phyloP scores from a whole-genome alignment of 1,140 invertebrate genomes.

The Batillaria attramentaria region DNA sequence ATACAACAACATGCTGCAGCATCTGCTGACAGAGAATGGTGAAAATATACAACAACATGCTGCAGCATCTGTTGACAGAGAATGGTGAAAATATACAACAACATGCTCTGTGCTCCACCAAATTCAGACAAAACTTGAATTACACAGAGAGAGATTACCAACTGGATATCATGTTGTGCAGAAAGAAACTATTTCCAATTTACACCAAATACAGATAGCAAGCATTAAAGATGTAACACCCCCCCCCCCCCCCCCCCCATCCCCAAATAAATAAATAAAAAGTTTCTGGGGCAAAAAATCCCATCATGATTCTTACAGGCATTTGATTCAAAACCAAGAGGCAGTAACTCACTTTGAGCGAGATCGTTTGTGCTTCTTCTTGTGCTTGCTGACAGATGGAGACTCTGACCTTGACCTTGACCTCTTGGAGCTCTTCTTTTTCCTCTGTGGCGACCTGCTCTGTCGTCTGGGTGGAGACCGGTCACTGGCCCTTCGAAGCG shows the following conservation, averaged over 20 bases:
- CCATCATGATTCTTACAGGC: background rate
- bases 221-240: background rate
- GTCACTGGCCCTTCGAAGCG: background rate
- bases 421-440: conserved; percentile 29
- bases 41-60: no score
- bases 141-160: no score
- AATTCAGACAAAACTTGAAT: no score
- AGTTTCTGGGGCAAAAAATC: no score
- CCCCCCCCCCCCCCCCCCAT: background rate
- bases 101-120: no score
- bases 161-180: background rate
- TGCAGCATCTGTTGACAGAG: no score
- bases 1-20: no score
- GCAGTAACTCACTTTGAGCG: conserved; percentile 22
- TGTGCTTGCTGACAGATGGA: conserved; percentile 40
- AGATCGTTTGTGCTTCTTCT: conserved; percentile 44
- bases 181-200: background rate
- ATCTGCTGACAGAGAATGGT: no score
- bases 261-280: no score
- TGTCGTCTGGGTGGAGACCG: conserved; percentile 27
- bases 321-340: background rate
- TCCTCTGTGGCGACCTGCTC: conserved; percentile 45
- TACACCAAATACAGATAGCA: background rate
- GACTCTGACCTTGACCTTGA: conserved; percentile 43
- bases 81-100: no score